Evolutionary conservation across 2,113 vertebrate genomes (phyloP), one percentile per base, ranked within the genome.

Genomic region (Cisticola juncidis): DNA sequence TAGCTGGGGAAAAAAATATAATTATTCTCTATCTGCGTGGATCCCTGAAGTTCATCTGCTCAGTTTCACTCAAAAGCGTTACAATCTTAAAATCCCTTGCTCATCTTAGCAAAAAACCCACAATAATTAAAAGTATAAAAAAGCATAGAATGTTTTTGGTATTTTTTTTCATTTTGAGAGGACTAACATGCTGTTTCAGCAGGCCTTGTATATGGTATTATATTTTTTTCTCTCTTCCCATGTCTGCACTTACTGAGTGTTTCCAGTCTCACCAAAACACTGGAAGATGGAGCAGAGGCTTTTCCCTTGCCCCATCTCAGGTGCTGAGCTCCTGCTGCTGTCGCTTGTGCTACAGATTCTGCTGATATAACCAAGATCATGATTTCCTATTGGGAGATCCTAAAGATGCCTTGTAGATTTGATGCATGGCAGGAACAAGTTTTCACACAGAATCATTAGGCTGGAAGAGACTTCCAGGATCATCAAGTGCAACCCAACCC

Each of bases 221-320:
- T 47, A n/a, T 9, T 13, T 48, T 4, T 53, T 3, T 3, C 4
- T 29, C 19, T 35, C 18, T 73, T 65, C 22, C 36, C 47, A 44
- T 1, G 8, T 31, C 38, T 14, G 3, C 2, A 66, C 33, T 44
- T 18, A n/a, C 14, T 0, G 20, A 51, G 16, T 5, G 15, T 20
- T 62, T 44, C 35, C 51, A 38, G 16, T 29, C 51, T 57, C 66
- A 56, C 31, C 47, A 74, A 47, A 86, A 35, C 61, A n/a, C 16
- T 4, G 14, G 24, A 40, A 40, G 17, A 24, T 25, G 51, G 25
- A 31, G 28, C 26, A 42, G 22, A 72, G 40, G 14, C 1, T 68
- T 29, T 38, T 58, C 47, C 58, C 64, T 40, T 38, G 40, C 19
- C 22, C 29, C 50, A 21, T 7, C 50, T 65, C 60, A 53, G 17